A percentile compares a stretch with the other conserved stretches of the same genome.
These are phyloP conservation scores for Heteromormyrus szaboi DNA, from an alignment of 2,797 vertebrate genomes.

Conservation along the genomic window DNA sequence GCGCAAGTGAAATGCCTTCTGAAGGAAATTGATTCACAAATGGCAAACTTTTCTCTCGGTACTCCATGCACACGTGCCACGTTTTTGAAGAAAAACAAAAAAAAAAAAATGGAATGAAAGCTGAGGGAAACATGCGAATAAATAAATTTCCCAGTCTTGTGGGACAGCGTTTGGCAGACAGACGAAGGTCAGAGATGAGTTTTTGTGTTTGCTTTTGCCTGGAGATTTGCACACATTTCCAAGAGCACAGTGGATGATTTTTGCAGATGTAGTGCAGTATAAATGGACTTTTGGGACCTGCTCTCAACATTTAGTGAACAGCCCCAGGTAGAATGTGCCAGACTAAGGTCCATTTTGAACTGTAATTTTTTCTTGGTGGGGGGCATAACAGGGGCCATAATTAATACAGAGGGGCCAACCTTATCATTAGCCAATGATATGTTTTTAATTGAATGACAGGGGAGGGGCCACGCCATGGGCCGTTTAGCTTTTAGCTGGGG, in stretches of 20 bases:
- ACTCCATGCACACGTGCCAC: neutral
- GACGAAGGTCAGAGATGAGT: constrained; percentile 9
- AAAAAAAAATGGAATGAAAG: neutral
- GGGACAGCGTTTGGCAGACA: constrained; percentile 15
- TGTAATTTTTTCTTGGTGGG: neutral
- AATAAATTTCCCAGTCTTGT: neutral
- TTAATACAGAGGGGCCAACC: neutral
- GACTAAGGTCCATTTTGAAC: neutral
- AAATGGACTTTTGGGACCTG: neutral
- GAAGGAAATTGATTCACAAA: constrained; percentile 5
- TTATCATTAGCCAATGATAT: neutral
- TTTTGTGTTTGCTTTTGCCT: constrained; percentile 12
- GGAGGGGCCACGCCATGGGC: neutral
- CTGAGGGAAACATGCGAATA: neutral
- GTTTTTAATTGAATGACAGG: neutral
- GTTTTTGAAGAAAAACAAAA: neutral
- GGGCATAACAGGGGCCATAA: neutral
- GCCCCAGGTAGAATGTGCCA: neutral
- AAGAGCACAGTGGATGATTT: constrained; percentile 1
- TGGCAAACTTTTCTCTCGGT: constrained; percentile 10
- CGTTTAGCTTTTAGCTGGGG: neutral
- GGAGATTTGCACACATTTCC: neutral
- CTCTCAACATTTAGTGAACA: neutral
- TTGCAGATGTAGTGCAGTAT: constrained; percentile 2
- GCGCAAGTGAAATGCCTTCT: neutral